Percentiles rank a stretch among this genome's conserved stretches.
These are phyloP conservation scores for Anastatus disparis DNA, from an alignment of 1,140 invertebrate species.

Conservation along the genomic window DNA sequence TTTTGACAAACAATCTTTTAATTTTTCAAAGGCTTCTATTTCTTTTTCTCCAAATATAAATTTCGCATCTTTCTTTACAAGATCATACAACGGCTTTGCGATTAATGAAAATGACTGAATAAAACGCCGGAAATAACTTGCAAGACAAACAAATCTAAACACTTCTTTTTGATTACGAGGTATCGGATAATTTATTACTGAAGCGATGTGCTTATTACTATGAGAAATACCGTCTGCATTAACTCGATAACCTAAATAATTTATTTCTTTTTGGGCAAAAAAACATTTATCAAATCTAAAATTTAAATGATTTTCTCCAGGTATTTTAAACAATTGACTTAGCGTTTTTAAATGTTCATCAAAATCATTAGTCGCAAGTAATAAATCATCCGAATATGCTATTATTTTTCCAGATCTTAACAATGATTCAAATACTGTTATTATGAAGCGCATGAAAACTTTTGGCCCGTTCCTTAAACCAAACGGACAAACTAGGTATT, in stretches of 20 bases:
- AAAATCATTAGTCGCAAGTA: constrained; percentile 22
- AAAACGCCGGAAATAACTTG: constrained; percentile 56
- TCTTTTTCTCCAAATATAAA: constrained; percentile 37
- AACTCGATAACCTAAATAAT: constrained; percentile 29
- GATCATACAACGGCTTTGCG: constrained; percentile 53
- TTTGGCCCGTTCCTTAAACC: constrained; percentile 11
- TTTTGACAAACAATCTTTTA: constrained; percentile 1
- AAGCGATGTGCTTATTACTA: constrained; percentile 47
- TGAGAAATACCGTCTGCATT: constrained; percentile 45
- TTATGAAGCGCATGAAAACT: constrained; percentile 19
- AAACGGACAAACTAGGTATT: constrained; percentile 24
- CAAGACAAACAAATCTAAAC: constrained; percentile 55
- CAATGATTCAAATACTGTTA: constrained; percentile 9
- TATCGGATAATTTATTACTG: constrained; percentile 51
- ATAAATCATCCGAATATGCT: constrained; percentile 24
- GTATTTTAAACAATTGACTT: constrained; percentile 10
- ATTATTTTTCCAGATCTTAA: constrained; percentile 10
- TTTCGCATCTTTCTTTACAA: constrained; percentile 49
- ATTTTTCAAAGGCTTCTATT: constrained; percentile 22
- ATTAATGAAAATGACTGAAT: constrained; percentile 52
- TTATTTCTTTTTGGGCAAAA: constrained; percentile 2
- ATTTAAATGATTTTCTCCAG: background rate
- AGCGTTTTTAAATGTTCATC: constrained; percentile 22
- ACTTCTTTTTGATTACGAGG: constrained; percentile 47
- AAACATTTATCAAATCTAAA: constrained; percentile 27